Base-by-base conservation (phyloP, 2,888 invertebrate species). In the Leptopilina drosophilae region DNA sequence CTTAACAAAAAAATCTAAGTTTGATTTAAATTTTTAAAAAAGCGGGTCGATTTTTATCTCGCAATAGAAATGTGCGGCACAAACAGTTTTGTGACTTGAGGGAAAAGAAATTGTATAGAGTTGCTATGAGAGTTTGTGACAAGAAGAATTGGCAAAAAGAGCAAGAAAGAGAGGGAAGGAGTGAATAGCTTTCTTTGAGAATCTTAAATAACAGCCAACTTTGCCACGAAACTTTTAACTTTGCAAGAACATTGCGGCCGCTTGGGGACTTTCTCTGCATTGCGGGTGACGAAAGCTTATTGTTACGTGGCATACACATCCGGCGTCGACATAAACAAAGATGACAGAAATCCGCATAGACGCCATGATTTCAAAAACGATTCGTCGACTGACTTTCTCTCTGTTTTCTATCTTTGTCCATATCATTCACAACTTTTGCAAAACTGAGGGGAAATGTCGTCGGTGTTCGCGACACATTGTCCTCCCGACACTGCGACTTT, bases 221-320 rank as follows among this genome's bases (percentile, higher is more conserved):
- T 49, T 65, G 65, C 77, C 79, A 79, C 75, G 79, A 85, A 62
- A 87, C 86, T 82, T 87, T 82, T 15, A 78, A 79, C 81, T 64
- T 69, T 67, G 49, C 15, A 53, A 79, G 76, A 84, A 83, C 76
- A 83, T 84, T 66, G 78, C 78, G 79, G 82, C 82, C 83, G 84
- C 84, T 86, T 83, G 80, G 80, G 78, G 84, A 84, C 82, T 84
- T 81, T 77, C 65, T 59, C 77, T 59, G 78, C 82, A 64, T 78
- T 78, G 81, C 76, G 82, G 82, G 83, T 84, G 85, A 84, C 82
- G 84, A 82, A 80, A 83, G 83, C 85, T 84, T 85, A 84, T 83
- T 84, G 84, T 84, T 67, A 81, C 79, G 80, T 77, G 79, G 79
- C 73, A 64, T 80, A 80, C 80, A 79, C 80, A 80, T 81, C 77